These are phyloP conservation scores for Agrypnus murinus DNA, from an alignment of 2,888 invertebrate species.

Conservation along the genomic window DNA sequence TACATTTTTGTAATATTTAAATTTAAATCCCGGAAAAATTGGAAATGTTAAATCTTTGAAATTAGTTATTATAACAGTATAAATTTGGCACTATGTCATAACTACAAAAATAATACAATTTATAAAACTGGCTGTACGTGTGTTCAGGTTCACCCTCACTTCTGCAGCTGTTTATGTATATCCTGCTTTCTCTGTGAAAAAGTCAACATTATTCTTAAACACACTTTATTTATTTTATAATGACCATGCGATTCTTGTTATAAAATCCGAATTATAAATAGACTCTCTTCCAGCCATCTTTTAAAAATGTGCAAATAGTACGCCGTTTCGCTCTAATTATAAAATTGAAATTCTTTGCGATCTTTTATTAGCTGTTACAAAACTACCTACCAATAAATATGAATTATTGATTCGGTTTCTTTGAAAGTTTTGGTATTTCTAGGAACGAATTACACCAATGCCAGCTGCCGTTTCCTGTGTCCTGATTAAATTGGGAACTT, in stretches of 20 bases:
- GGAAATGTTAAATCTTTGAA: conserved; percentile 5
- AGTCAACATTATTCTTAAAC: conserved; percentile 4
- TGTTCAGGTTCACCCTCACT: conserved; percentile 16
- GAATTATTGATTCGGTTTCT: conserved; percentile 15
- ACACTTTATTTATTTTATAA: not conserved
- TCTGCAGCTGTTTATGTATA: conserved; percentile 17
- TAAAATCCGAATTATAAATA: conserved; percentile 5
- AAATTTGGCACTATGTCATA: conserved; percentile 20
- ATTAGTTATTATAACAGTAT: conserved; percentile 9
- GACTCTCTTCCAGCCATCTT: not conserved
- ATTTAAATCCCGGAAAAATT: not conserved
- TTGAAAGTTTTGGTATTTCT: conserved; percentile 26
- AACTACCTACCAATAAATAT: too few relatives aligned
- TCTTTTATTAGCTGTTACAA: too few relatives aligned
- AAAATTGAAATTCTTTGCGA: not conserved
- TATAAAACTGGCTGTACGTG: not conserved
- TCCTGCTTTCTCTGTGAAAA: not conserved
- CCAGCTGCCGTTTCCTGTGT: conserved; percentile 61
- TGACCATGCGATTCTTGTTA: not conserved
- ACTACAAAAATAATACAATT: conserved; percentile 11
- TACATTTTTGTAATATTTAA: too few relatives aligned
- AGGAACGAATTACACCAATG: conserved; percentile 52
- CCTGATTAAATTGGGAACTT: conserved; percentile 60
- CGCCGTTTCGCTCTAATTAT: too few relatives aligned
- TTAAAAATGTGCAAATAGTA: not conserved